Evolutionary conservation across 2,797 vertebrate species (phyloP).

Genomic region (Poecilia wingei): DNA sequence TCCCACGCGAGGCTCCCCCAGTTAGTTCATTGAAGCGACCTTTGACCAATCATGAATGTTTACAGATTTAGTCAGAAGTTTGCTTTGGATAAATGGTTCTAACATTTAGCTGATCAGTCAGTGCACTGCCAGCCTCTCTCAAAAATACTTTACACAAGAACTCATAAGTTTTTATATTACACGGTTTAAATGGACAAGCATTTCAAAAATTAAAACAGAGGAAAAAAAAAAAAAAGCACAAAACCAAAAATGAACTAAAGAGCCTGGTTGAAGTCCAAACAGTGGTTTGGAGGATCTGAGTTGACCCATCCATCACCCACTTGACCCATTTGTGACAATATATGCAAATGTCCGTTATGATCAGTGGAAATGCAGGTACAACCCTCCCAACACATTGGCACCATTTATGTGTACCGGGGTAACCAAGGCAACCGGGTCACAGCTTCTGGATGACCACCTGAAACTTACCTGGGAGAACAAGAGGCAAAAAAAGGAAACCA

Average conservation of each 20-base stretch:
- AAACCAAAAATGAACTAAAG: background rate
- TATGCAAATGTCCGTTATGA: conserved; percentile 9
- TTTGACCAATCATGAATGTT: background rate
- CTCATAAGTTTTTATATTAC: background rate
- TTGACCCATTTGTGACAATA: conserved; percentile 14
- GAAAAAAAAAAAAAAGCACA: conserved; percentile 14
- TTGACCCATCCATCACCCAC: background rate
- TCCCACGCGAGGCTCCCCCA: background rate
- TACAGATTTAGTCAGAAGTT: background rate
- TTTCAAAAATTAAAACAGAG: conserved; percentile 1
- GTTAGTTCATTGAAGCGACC: background rate
- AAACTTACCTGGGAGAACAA: conserved; percentile 82
- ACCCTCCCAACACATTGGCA: conserved; percentile 12
- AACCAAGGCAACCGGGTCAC: conserved; percentile 54
- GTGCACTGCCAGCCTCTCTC: background rate
- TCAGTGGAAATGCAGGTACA: conserved; percentile 9
- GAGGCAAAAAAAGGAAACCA: background rate
- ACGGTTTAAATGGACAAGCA: background rate
- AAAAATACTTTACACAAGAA: conserved; percentile 2
- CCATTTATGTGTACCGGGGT: conserved; percentile 11
- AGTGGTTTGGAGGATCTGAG: conserved; percentile 11
- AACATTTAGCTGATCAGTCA: conserved; percentile 6
- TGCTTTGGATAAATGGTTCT: conserved; percentile 8
- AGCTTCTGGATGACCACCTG: conserved; percentile 86
- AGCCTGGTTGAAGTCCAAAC: background rate